Base-by-base conservation (phyloP, 2,888 invertebrate genomes). In the Brachyptera putata region DNA sequence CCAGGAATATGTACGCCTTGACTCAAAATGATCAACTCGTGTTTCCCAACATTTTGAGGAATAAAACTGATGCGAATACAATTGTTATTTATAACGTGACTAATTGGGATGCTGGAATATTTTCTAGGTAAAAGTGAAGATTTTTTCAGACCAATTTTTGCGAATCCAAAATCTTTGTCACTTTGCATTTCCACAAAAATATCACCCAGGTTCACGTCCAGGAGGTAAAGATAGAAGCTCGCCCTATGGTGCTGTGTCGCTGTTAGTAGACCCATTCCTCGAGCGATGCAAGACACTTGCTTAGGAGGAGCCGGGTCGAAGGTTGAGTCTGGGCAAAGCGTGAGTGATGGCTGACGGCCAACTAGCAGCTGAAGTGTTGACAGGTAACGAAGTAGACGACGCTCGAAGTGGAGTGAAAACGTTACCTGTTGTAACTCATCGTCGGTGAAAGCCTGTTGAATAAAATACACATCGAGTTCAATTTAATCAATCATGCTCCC, bases 201-300 rank as follows among this genome's bases (percentile, higher is more conserved):
- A 66, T 79, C 78, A 49, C 77, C 76, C 2, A 34, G 53, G 36
- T 53, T 34, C 1, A 22, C 18, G 53, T 53, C 53, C 1, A 60
- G 30, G 7, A 80, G 79, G 67, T 84, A 84, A 61, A 84, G 74
- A 71, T 81, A 84, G 69, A 84, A 84, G 50, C 74, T 71, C 57
- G 80, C 76, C 70, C 79, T 79, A 62, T 77, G 77, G 60, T 80
- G 75, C 53, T 80, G 75, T 71, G 82, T 81, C 24, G 82, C 81
- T 34, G 80, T 80, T 34, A 78, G 74, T 18, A 85, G 71, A 1
- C 84, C 84, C 70, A 83, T 81, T 9, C 84, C 84, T 70, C 80
- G 76, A 0, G 81, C 83, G 1, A 82, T 75, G 67, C 82, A 84
- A 2, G 79, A 73, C 7, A 79, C 78, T 63, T 74, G 75, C 62